Evolutionary conservation across 2,797 vertebrate species (phyloP).

Genomic region (Diceros bicornis): DNA sequence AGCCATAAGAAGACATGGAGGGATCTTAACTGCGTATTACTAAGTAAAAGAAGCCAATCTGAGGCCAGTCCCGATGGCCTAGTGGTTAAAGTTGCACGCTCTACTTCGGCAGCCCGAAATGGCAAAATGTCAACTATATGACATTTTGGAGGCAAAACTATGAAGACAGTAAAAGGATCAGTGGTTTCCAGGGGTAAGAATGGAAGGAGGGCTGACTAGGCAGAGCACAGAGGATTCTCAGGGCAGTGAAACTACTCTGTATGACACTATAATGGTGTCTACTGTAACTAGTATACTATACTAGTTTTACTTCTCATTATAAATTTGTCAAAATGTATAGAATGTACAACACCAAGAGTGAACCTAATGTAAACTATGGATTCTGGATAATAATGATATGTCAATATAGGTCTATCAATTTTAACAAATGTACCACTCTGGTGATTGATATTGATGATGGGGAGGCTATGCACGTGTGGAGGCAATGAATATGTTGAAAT

Average conservation of each 20-base stretch:
- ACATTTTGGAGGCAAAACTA: background rate
- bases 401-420: accelerated
- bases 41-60: background rate
- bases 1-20: background rate
- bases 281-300: too few species aligned
- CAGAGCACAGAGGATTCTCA: background rate
- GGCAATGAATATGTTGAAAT: background rate
- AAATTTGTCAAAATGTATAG: background rate
- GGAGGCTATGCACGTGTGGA: background rate
- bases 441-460: background rate
- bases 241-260: background rate
- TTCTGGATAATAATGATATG: background rate
- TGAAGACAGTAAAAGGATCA: background rate
- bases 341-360: background rate
- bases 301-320: background rate
- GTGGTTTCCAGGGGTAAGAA: background rate
- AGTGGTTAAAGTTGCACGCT: too few species aligned
- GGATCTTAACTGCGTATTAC: background rate
- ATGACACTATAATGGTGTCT: background rate
- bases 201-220: background rate
- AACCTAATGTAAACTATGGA: background rate
- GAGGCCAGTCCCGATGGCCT: too few species aligned
- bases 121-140: too few species aligned
- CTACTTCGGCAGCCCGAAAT: too few species aligned
- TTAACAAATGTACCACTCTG: background rate